These are phyloP conservation scores for Napeogenes inachia DNA, from an alignment of 2,888 invertebrate genomes.

Conservation along the genomic window DNA sequence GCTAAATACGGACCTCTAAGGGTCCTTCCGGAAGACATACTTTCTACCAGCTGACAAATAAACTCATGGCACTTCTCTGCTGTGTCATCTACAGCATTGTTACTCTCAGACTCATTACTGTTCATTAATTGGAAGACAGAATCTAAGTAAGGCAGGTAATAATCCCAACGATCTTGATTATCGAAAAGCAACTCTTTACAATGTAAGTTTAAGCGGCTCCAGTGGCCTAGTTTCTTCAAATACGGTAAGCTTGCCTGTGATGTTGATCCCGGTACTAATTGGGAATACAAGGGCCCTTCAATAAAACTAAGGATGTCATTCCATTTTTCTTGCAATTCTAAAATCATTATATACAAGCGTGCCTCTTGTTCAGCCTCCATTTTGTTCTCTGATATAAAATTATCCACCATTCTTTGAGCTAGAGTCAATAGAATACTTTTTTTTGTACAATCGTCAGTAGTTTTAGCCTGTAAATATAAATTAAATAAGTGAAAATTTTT, in stretches of 20 bases:
- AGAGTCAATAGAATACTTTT: slow-evolving; percentile 86
- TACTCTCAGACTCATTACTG: slow-evolving; percentile 42
- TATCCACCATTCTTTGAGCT: slow-evolving; percentile 96
- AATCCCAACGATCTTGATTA: slow-evolving; percentile 86
- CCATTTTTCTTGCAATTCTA: slow-evolving; percentile 86
- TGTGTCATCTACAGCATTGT: slow-evolving; percentile 55
- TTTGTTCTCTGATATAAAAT: slow-evolving; percentile 90
- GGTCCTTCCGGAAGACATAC: slow-evolving; percentile 63
- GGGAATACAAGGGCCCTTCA: slow-evolving; percentile 84
- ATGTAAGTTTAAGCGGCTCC: slow-evolving; percentile 84
- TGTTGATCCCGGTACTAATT: slow-evolving; percentile 82
- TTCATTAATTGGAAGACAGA: slow-evolving; percentile 82
- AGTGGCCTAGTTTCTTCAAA: slow-evolving; percentile 83
- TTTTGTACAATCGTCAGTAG: slow-evolving; percentile 73
- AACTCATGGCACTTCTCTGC: slow-evolving; percentile 70
- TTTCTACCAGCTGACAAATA: slow-evolving; percentile 71
- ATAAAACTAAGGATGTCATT: slow-evolving; percentile 88
- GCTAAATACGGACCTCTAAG: slow-evolving; percentile 91
- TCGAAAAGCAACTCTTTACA: slow-evolving; percentile 85
- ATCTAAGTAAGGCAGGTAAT: slow-evolving; percentile 83
- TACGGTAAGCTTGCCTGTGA: slow-evolving; percentile 85
- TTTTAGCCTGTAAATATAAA: slow-evolving; percentile 55
- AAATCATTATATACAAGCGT: slow-evolving; percentile 91
- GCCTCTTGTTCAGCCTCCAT: slow-evolving; percentile 96
- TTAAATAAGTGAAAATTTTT: background rate